A percentile compares a stretch with the other conserved stretches of the same genome.
These are phyloP conservation scores for Ypsolopha scabrella DNA, from an alignment of 2,888 invertebrate species.

Conservation along the genomic window DNA sequence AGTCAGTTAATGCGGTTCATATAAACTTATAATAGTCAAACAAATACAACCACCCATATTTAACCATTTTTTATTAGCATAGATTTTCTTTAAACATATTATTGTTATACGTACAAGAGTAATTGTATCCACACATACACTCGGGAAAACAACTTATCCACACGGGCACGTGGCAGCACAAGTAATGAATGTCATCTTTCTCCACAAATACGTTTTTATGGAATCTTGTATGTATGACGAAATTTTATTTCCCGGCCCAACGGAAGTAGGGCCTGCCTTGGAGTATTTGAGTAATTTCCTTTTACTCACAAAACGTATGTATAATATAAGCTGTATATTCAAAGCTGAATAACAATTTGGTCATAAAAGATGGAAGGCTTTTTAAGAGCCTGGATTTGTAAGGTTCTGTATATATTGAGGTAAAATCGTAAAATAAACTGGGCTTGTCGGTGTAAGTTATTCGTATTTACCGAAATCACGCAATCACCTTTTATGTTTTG, in stretches of 20 bases:
- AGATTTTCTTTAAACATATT: too few species aligned
- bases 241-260: not conserved
- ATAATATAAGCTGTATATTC: not conserved
- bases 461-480: not conserved
- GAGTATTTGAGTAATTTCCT: constrained; percentile 3
- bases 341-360: not conserved
- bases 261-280: not conserved
- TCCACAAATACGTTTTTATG: not conserved
- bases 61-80: too few species aligned
- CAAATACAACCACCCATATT: too few species aligned
- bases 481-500: too few species aligned
- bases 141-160: too few species aligned
- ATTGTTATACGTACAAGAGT: too few species aligned
- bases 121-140: too few species aligned
- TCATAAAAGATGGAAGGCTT: not conserved
- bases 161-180: not conserved
- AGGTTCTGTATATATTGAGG: too few species aligned
- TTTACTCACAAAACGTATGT: not conserved
- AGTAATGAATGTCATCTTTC: constrained; percentile 1
- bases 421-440: not conserved
- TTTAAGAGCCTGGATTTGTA: too few species aligned
- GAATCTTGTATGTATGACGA: not conserved
- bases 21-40: too few species aligned
- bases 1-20: too few species aligned
- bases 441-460: not conserved